These are phyloP conservation scores for Bombyx mandarina DNA, from an alignment of 1,140 invertebrate genomes.

Conservation along the genomic window DNA sequence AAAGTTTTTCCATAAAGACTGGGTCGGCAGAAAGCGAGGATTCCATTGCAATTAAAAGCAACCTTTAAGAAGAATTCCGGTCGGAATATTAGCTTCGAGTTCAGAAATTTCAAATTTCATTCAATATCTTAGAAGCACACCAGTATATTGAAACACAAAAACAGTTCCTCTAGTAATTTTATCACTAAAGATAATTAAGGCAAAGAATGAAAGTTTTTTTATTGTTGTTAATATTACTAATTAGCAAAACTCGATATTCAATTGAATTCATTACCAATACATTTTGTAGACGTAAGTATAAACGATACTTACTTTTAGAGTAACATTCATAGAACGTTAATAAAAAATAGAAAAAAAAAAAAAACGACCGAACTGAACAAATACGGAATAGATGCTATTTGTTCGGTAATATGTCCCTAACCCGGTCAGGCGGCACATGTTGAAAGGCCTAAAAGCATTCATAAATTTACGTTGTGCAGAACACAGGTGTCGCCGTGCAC, in stretches of 20 bases:
- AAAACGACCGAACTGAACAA: conserved; percentile 14
- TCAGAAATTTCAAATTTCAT: conserved; percentile 1
- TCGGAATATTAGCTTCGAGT: not conserved
- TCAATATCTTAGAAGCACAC: not conserved
- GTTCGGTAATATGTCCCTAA: conserved; percentile 51
- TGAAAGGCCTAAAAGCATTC: conserved; percentile 67
- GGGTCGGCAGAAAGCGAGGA: conserved; percentile 29
- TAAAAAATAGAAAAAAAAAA: too few relatives aligned
- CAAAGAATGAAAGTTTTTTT: too few relatives aligned
- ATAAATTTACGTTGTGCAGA: conserved; percentile 61
- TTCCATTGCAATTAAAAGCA: conserved; percentile 52
- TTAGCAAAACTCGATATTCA: too few relatives aligned
- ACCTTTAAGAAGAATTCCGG: conserved; percentile 4
- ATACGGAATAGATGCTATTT: conserved; percentile 51
- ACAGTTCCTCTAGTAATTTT: conserved; percentile 22
- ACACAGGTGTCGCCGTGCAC: conserved; percentile 54
- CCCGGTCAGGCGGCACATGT: conserved; percentile 63
- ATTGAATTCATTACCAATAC: too few relatives aligned
- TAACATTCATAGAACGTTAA: too few relatives aligned
- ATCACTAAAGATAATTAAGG: too few relatives aligned
- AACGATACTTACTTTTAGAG: too few relatives aligned
- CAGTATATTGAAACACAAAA: too few relatives aligned
- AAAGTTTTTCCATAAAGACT: conserved; percentile 59
- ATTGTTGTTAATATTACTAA: too few relatives aligned
- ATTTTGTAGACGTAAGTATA: too few relatives aligned